Percentiles rank a stretch among this genome's conserved stretches.
Conservation (phyloP, 2,888 invertebrate genomes). For the Drosophila fungiperda region DNA sequence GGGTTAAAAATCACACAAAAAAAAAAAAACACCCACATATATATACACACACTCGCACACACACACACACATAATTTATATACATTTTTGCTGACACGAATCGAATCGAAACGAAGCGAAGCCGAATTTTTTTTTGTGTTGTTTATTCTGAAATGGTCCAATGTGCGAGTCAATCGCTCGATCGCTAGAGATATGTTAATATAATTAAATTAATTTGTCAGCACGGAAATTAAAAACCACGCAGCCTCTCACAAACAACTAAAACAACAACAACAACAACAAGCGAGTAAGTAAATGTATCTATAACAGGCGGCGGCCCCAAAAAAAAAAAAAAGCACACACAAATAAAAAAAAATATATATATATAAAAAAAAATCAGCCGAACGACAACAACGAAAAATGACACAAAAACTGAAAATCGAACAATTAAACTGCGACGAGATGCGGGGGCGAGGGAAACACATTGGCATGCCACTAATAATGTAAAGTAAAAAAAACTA, state of each 20-base stretch:
- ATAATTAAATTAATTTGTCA: constrained; percentile 83
- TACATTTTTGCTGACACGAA: constrained; percentile 25
- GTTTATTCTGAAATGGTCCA: constrained; percentile 42
- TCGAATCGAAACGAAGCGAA: constrained; percentile 41
- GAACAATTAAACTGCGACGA: constrained; percentile 67
- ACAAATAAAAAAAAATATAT: not conserved
- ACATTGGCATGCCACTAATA: constrained; percentile 62
- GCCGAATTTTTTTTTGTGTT: constrained; percentile 10
- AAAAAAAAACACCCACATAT: constrained; percentile 31
- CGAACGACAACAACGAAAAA: constrained; percentile 24
- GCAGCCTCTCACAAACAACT: constrained; percentile 34
- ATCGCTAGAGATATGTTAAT: constrained; percentile 80
- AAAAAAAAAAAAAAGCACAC: constrained; percentile 15
- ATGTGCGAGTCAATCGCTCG: constrained; percentile 72
- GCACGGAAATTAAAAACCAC: constrained; percentile 79
- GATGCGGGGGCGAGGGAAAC: constrained; percentile 28
- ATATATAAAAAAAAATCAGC: not conserved
- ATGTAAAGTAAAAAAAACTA: constrained; percentile 66
- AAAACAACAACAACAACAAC: constrained; percentile 27
- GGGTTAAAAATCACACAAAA: constrained; percentile 58
- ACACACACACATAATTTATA: not conserved
- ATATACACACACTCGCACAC: not conserved
- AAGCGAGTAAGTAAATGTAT: constrained; percentile 39
- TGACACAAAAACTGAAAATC: constrained; percentile 72
- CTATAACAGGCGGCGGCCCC: constrained; percentile 49